Base-by-base conservation (phyloP, 2,113 vertebrate species). In the Mugil cephalus region DNA sequence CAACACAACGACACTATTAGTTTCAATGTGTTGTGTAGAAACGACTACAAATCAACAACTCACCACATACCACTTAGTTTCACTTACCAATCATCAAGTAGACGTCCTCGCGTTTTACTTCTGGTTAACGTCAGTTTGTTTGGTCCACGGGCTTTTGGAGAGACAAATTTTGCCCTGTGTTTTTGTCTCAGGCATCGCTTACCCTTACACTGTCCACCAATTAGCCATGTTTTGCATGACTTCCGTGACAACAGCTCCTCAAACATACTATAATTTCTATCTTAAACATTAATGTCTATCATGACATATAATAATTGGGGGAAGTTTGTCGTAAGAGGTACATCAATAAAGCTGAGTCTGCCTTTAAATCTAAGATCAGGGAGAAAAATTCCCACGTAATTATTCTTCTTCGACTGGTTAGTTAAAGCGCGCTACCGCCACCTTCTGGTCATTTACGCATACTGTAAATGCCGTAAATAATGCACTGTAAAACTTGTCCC, bases 351-450 rank as follows among this genome's bases (percentile, higher is more conserved):
- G 0, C 4, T n/a, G 10, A 13, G 9, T 0, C 2, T 48, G 47
- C 79, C 80, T 82, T 59, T 50, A 52, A 64, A 0, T 4, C 12
- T 0, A 0, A 0, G 5, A 1, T 0, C 1, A 24, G 73, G 70
- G 45, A 12, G 0, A 14, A 36, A 34, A 0, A 15, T 2, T 0
- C 0, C 14, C 4, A 0, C 0, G 0, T 0, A 30, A 10, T 0
- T 0, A 0, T 2, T 59, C 58, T 74, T 47, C 1, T 15, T 59
- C 24, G 46, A 10, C 7, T 58, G 1, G 8, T 58, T 45, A 4
- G 1, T 46, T 7, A 56, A 38, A 63, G 13, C 8, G 1, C 30
- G 52, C 17, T 68, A 53, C 39, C 34, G 63, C 67, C 79, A 35
- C 36, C 73, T n/a, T 48, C 10, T 72, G 87, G 55, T 46, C 40